Conservation (phyloP, 2,113 vertebrate genomes). For the Egretta garzetta region DNA sequence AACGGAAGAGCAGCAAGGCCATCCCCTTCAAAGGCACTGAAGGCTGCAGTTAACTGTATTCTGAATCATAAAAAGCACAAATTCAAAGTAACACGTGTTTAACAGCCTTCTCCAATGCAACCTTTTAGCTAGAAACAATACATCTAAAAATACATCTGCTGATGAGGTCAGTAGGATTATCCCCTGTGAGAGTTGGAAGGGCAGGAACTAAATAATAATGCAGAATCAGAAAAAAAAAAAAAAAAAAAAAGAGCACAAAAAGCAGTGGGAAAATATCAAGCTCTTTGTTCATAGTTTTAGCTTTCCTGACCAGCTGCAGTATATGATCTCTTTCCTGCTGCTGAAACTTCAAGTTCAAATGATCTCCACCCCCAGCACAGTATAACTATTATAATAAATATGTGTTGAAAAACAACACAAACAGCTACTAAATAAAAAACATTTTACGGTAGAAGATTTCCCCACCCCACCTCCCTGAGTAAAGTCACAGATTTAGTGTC, state of each 20-base stretch:
- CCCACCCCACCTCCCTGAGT: not conserved
- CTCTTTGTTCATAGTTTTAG: slow-evolving; percentile 1
- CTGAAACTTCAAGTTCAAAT: slow-evolving; percentile 11
- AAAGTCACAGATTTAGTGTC: not conserved
- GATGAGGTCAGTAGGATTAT: slow-evolving; percentile 48
- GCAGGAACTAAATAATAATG: slow-evolving; percentile 21
- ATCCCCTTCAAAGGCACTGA: not conserved
- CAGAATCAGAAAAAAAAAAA: not conserved
- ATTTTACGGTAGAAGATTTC: not conserved
- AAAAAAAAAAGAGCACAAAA: not conserved
- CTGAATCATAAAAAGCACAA: not conserved
- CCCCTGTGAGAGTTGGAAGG: not conserved
- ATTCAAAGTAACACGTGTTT: not conserved
- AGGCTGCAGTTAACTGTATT: not conserved
- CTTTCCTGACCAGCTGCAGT: not conserved
- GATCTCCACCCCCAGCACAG: not conserved
- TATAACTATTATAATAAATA: not conserved
- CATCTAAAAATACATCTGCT: slow-evolving; percentile 61
- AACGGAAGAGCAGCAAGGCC: not conserved
- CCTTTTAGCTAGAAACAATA: slow-evolving; percentile 27
- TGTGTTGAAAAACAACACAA: not conserved
- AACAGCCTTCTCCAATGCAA: not conserved
- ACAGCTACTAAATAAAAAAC: not conserved
- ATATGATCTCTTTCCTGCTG: not conserved
- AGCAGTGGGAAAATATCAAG: not conserved